Percentiles rank a stretch among this genome's conserved stretches.
phyloP scores from a whole-genome alignment of 2,888 invertebrate genomes.

The Charanyca ferruginea region DNA sequence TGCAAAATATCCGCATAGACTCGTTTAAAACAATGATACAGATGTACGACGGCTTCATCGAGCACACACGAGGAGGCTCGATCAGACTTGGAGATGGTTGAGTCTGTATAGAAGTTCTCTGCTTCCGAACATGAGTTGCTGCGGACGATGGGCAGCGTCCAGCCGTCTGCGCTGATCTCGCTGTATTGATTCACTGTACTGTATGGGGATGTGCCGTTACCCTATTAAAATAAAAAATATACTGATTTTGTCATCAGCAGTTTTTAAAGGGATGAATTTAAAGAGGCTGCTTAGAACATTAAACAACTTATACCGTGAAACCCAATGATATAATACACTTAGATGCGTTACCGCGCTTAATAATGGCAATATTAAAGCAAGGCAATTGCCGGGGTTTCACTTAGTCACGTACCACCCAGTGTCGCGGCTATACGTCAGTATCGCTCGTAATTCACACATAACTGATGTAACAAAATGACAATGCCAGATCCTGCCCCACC shows the following conservation, averaged over 20 bases:
- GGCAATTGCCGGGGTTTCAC: no score
- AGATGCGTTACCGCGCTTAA: no score
- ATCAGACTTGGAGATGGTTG: conserved; percentile 81
- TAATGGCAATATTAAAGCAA: no score
- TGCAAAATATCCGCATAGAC: conserved; percentile 97
- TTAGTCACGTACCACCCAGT: no score
- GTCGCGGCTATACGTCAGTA: no score
- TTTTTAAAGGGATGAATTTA: no score
- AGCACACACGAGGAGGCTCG: conserved; percentile 82
- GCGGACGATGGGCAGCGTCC: conserved; percentile 94
- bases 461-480: no score
- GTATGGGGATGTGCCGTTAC: conserved; percentile 95
- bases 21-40: conserved; percentile 96
- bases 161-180: conserved; percentile 95
- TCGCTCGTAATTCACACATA: no score
- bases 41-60: conserved; percentile 86
- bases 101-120: conserved; percentile 92
- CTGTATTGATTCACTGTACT: conserved; percentile 95
- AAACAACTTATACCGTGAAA: no score
- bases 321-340: no score
- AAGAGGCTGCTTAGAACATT: no score
- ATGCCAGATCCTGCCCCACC: no score
- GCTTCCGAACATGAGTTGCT: conserved; percentile 97
- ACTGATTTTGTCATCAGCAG: neutral
- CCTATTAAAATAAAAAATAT: conserved; percentile 74